phyloP scores from a whole-genome alignment of 2,888 invertebrate species.

The Nephrotoma appendiculata region DNA sequence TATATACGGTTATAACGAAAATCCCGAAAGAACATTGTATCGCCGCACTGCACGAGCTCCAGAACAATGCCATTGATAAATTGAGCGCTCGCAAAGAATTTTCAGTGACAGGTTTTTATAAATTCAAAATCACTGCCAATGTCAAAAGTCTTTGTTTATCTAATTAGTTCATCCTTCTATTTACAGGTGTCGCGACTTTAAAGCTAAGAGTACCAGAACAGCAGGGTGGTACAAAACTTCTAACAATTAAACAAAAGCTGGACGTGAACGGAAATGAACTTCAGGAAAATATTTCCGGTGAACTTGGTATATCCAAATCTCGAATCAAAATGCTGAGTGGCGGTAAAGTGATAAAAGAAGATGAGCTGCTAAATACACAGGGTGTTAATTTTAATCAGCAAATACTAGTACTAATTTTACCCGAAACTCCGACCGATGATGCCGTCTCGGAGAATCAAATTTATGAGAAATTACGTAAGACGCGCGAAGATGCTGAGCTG shows the following conservation, averaged over 20 bases:
- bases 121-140: not conserved
- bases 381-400: constrained; percentile 53
- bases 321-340: constrained; percentile 48
- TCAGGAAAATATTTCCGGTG: constrained; percentile 36
- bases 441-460: constrained; percentile 35
- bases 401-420: constrained; percentile 46
- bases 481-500: constrained; percentile 39
- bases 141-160: not conserved
- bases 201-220: constrained; percentile 48
- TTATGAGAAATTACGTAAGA: constrained; percentile 40
- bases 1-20: constrained; percentile 40
- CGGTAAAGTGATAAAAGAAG: constrained; percentile 46
- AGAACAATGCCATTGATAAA: constrained; percentile 54
- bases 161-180: not conserved
- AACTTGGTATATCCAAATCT: constrained; percentile 22
- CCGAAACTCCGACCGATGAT: constrained; percentile 30
- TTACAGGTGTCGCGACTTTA: constrained; percentile 50
- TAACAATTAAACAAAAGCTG: constrained; percentile 42
- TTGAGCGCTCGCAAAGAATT: constrained; percentile 53
- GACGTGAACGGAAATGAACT: constrained; percentile 39
- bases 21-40: constrained; percentile 37
- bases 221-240: constrained; percentile 34
- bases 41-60: constrained; percentile 44
- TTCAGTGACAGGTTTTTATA: constrained; percentile 37
- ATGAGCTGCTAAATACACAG: constrained; percentile 37